Evolutionary conservation across 2,888 invertebrate genomes (phyloP), one percentile per base, ranked within the genome.

Genomic region (Mythimna albipuncta): DNA sequence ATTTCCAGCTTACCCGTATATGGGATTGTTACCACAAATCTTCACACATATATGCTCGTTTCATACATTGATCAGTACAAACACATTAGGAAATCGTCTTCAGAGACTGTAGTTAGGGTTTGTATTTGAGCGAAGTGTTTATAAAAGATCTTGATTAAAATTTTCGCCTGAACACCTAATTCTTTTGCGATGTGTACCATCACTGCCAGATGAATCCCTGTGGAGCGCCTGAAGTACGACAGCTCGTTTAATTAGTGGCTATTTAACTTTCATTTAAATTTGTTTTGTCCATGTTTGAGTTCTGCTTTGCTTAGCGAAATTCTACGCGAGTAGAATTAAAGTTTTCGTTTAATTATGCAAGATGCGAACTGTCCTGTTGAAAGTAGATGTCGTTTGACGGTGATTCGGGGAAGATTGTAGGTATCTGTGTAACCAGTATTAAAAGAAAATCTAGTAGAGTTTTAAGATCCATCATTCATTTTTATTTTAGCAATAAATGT

Each of bases 201-300:
- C 44, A 58, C 32, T 69, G 26, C 16, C 38, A 67, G 69, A 83
- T 79, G 63, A 72, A 72, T 80, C 81, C 64, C 75, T 64, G 69
- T 26, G 44, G 69, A 68, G 21, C 67, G 81, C 71, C 79, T 62
- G 58, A 76, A 82, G 77, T 81, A 79, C 79, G 85, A 81, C 84
- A 81, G 80, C 81, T 71, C 76, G 76, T 87, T 87, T 89, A 89
- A 89, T 89, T 87, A 88, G 83, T 75, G 79, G 81, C 87, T 86
- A 85, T 86, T 86, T 85, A 85, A 85, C 85, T 85, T 86, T 81
- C 74, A 76, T 85, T 84, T 83, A 74, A 85, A 83, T 86, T 85
- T 81, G 77, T 83, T 83, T 77, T 80, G 73, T 83, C 83, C 75
- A 85, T 86, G 75, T 86, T 85, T 83, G 83, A 85, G 87, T 86